Conservation (phyloP, 2,797 vertebrate species). For the Arrhamphus sclerolepis region DNA sequence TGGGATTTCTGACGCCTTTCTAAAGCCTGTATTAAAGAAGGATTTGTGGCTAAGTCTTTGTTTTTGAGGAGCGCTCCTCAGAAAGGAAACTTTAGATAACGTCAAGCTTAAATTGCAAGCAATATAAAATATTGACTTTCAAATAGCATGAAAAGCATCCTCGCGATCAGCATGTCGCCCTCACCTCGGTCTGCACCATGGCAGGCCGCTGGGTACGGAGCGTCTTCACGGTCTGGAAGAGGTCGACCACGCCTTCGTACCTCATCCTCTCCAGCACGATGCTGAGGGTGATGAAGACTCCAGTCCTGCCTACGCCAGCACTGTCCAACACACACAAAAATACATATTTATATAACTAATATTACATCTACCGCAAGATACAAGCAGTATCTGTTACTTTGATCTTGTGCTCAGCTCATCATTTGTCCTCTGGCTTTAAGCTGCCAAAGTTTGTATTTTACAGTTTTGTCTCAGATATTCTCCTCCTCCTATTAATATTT, state of each 20-base stretch:
- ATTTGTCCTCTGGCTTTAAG: too few species aligned
- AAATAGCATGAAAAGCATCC: not conserved
- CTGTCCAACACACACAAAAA: conserved; percentile 64
- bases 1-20: conserved; percentile 18
- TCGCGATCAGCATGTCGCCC: not conserved
- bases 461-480: too few species aligned
- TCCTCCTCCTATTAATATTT: too few species aligned
- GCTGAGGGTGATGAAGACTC: conserved; percentile 95
- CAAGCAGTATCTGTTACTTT: too few species aligned
- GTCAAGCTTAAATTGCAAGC: conserved; percentile 15
- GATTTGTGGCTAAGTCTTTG: conserved; percentile 23
- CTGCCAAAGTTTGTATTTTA: too few species aligned
- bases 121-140: conserved; percentile 22
- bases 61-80: conserved; percentile 11
- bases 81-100: conserved; percentile 21
- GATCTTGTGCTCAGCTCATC: too few species aligned
- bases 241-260: conserved; percentile 95
- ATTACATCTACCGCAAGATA: not conserved
- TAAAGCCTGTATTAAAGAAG: conserved; percentile 27
- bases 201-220: conserved; percentile 93
- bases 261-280: conserved; percentile 97
- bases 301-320: conserved; percentile 94
- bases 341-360: conserved; percentile 6
- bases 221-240: conserved; percentile 98
- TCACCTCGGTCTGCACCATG: conserved; percentile 98